A percentile compares a stretch with the other conserved stretches of the same genome.
These are phyloP conservation scores for Panurus biarmicus DNA, from an alignment of 2,113 vertebrate species.

Conservation along the genomic window DNA sequence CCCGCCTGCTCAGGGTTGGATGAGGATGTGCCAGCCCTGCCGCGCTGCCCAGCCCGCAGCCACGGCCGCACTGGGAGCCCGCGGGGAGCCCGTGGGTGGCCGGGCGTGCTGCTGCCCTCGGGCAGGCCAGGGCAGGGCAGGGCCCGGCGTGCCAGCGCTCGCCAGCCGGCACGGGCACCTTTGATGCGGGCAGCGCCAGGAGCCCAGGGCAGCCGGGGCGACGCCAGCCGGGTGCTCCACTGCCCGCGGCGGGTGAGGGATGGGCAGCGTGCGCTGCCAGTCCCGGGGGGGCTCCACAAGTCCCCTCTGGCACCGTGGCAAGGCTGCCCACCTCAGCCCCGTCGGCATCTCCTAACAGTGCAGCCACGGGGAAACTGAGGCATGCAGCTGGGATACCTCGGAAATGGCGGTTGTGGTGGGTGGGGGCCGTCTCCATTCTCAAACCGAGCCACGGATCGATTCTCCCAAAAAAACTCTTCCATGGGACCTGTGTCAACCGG, in stretches of 20 bases:
- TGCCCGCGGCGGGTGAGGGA: rapidly evolving
- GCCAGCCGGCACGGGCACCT: background rate
- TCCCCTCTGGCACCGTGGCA: background rate
- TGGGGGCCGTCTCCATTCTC: background rate
- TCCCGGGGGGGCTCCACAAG: background rate
- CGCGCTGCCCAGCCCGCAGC: background rate
- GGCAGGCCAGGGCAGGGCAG: background rate
- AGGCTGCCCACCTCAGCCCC: background rate
- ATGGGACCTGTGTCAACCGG: rapidly evolving
- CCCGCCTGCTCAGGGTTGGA: background rate
- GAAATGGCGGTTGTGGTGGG: rapidly evolving
- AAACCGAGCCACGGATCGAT: background rate
- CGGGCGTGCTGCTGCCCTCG: background rate
- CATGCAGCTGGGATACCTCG: background rate
- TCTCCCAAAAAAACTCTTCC: background rate
- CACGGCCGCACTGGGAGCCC: background rate
- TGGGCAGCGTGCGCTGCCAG: background rate
- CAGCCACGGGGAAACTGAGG: background rate
- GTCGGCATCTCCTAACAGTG: background rate
- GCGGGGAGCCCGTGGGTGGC: background rate
- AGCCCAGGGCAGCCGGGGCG: background rate
- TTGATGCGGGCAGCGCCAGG: background rate
- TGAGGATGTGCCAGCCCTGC: background rate
- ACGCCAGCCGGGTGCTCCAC: background rate
- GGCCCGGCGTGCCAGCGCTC: background rate